Percentiles rank a stretch among this genome's conserved stretches.
Evolutionary conservation across 2,113 vertebrate genomes (phyloP).

Genomic region (Panthera uncia): DNA sequence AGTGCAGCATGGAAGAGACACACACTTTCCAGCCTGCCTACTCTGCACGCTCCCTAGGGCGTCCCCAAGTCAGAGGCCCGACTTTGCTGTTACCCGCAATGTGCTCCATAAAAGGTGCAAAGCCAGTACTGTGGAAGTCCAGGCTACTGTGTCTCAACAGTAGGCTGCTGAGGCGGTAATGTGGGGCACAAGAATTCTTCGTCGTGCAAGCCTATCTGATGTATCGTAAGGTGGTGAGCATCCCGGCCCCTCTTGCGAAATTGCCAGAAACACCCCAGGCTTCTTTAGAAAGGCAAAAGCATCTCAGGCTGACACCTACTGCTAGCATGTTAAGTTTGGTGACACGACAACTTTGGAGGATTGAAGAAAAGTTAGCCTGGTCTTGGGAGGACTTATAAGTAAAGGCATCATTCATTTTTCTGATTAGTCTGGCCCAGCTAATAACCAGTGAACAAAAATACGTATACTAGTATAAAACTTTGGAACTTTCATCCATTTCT

Average conservation of each 20-base stretch:
- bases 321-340: conserved; percentile 17
- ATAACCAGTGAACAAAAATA: not conserved
- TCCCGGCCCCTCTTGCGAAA: not conserved
- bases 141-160: not conserved
- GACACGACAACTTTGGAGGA: not conserved
- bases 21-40: not conserved
- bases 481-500: not conserved
- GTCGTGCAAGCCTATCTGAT: not conserved
- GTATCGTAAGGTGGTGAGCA: not conserved
- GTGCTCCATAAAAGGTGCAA: not conserved
- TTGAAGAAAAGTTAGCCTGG: conserved; percentile 27
- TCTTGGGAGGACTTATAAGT: conserved; percentile 4
- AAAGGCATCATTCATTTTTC: not conserved
- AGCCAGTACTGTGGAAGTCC: not conserved
- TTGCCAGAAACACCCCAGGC: not conserved
- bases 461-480: not conserved
- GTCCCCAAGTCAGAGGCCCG: not conserved
- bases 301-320: not conserved
- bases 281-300: not conserved
- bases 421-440: not conserved
- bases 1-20: not conserved
- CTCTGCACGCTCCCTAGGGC: not conserved
- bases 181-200: not conserved
- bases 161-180: not conserved
- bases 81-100: not conserved